A percentile compares a stretch with the other conserved stretches of the same genome.
Conservation (phyloP, 2,797 vertebrate species). For the Enteromius argenteus region DNA sequence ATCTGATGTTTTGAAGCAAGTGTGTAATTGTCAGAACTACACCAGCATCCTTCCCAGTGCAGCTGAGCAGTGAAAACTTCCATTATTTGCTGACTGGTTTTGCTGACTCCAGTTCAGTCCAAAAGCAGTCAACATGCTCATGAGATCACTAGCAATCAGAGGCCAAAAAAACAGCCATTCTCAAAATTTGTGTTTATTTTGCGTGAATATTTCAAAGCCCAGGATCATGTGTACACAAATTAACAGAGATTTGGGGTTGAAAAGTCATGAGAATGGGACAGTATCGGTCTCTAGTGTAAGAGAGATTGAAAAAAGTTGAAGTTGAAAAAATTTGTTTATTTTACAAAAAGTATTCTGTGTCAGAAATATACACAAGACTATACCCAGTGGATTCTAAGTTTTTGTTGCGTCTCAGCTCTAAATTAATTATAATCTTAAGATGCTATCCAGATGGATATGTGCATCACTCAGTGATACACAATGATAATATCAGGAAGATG, state of each 20-base stretch:
- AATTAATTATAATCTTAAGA: not conserved
- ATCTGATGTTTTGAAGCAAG: not conserved
- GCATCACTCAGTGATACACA: not conserved
- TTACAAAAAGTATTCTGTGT: not conserved
- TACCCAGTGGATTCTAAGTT: not conserved
- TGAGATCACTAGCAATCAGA: constrained; percentile 21
- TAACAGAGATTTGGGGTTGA: not conserved
- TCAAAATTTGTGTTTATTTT: not conserved
- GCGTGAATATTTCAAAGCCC: not conserved
- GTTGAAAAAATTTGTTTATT: not conserved
- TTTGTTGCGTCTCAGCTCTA: not conserved
- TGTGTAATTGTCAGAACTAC: not conserved
- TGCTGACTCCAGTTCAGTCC: constrained; percentile 14
- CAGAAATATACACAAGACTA: not conserved
- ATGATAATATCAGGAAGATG: not conserved
- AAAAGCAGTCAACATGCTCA: constrained; percentile 20
- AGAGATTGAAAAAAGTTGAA: not conserved
- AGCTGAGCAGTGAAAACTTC: constrained; percentile 6
- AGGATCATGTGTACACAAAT: not conserved
- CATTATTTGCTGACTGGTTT: constrained; percentile 9
- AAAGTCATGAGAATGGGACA: not conserved
- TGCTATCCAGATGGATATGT: not conserved
- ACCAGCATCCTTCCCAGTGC: not conserved
- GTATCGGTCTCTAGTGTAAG: not conserved
- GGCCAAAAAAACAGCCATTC: not conserved